Conservation (phyloP, 2,113 vertebrate species). For the Rallus limicola region DNA sequence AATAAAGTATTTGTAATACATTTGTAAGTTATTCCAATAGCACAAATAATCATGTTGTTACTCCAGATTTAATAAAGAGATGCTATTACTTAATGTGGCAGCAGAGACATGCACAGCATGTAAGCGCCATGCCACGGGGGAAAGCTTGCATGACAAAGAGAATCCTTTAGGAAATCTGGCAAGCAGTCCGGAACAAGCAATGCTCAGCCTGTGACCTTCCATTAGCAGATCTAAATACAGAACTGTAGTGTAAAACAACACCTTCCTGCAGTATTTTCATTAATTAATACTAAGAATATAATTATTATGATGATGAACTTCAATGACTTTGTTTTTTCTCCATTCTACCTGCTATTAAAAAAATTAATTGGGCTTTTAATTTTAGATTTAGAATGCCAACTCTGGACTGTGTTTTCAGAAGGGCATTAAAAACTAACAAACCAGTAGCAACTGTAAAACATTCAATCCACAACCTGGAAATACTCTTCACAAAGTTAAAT, state of each 20-base stretch:
- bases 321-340: background rate
- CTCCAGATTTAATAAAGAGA: background rate
- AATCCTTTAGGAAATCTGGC: constrained; percentile 65
- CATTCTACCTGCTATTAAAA: background rate
- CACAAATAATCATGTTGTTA: constrained; percentile 5
- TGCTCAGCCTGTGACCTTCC: constrained; percentile 19
- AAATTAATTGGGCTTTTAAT: background rate
- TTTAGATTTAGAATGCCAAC: background rate
- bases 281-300: background rate
- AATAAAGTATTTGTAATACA: background rate
- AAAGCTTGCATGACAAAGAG: constrained; percentile 32
- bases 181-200: constrained; percentile 29
- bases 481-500: background rate
- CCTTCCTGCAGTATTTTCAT: background rate
- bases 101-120: background rate
- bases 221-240: constrained; percentile 62
- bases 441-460: background rate
- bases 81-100: constrained; percentile 17
- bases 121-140: background rate
- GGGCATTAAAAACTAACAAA: background rate
- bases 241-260: constrained; percentile 23
- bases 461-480: background rate
- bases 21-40: background rate
- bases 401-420: background rate
- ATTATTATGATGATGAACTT: background rate